A percentile compares a stretch with the other conserved stretches of the same genome.
phyloP scores from a whole-genome alignment of 2,797 vertebrate species.

The Notamacropus eugenii region DNA sequence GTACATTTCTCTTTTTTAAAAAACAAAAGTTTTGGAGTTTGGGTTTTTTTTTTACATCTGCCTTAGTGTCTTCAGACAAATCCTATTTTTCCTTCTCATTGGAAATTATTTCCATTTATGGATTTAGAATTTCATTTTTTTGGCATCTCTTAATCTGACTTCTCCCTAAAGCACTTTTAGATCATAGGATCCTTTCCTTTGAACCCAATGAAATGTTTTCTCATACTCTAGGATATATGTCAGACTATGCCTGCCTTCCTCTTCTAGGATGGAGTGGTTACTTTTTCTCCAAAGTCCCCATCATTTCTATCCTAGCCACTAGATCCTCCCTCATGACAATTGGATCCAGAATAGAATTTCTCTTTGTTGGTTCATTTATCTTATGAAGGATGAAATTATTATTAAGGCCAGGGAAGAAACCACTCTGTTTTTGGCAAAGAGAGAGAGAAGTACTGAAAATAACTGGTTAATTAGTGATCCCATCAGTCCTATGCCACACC shows the following conservation, averaged over 20 bases:
- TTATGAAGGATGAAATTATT: neutral
- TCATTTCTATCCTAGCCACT: neutral
- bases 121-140: neutral
- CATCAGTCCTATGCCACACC: neutral
- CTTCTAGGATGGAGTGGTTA: neutral
- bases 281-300: neutral
- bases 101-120: neutral
- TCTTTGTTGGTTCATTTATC: neutral
- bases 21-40: neutral
- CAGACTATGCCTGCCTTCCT: neutral
- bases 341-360: neutral
- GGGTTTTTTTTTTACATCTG: neutral
- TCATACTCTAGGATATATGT: neutral
- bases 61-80: neutral
- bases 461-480: neutral
- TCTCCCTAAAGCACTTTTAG: neutral
- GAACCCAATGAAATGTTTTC: neutral
- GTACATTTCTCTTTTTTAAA: neutral
- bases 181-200: neutral
- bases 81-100: neutral
- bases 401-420: neutral
- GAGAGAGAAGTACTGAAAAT: neutral
- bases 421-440: neutral
- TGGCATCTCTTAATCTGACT: neutral
- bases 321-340: neutral